Base-by-base conservation (phyloP, 1,140 invertebrate genomes). In the Thrips palmi region DNA sequence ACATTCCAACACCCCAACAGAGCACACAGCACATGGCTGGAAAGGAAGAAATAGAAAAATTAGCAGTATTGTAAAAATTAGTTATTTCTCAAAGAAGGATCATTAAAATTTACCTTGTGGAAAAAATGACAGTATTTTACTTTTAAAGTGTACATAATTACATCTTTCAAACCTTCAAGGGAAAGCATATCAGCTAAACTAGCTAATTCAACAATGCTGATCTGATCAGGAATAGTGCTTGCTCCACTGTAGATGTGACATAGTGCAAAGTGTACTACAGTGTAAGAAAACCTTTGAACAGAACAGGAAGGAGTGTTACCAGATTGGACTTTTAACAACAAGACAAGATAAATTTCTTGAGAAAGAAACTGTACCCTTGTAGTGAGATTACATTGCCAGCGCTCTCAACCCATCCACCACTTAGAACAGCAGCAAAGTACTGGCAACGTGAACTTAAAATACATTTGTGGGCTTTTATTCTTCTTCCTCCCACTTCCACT, bases 231-330 rank as follows among this genome's bases (percentile, higher is more conserved):
- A 43, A 87, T 72, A 45, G 80, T 75, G 29, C 78, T 77, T 12
- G 81, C 74, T 3, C 86, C 87, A 45, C 84, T 87, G 48, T 93
- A 93, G 33, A 93, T 85, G 55, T 91, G 86, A 47, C 85, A 84
- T 32, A 93, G 54, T 0, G 83, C 78, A 61, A 91, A 89, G 55
- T 88, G 79, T 1, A 89, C 78, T 1, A 77, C 74, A 39, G 74
- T 73, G 43, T 80, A 84, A 2, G 77, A 82, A 54, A 80, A 77
- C 21, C 76, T n/a, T n/a, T 79, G 54, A 14, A 64, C 63, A 41
- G 45, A 47, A 49, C 25, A 49, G 33, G 41, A 36, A 23, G 14
- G 11, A 29, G 25, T 10, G 25, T 27, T 27, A 10, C 10, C 25
- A 10, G 10, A 27, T n/a, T n/a, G 10, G 10, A 10, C n/a, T 27